These are phyloP conservation scores for Sweltsa coloradensis DNA, from an alignment of 1,140 invertebrate species.

Conservation along the genomic window DNA sequence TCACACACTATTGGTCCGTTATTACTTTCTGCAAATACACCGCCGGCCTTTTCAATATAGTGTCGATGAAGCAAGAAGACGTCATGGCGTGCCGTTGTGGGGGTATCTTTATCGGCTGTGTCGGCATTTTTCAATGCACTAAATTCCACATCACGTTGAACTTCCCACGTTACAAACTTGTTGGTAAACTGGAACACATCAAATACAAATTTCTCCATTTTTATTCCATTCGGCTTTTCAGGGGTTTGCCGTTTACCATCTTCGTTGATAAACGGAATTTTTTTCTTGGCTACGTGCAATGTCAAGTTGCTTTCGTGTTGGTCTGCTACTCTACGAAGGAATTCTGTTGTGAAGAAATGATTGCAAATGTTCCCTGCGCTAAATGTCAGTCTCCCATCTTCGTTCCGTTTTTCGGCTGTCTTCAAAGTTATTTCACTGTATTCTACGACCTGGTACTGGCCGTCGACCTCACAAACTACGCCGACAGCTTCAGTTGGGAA, in stretches of 20 bases:
- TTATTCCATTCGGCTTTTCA: slow-evolving; percentile 84
- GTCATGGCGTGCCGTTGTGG: slow-evolving; percentile 70
- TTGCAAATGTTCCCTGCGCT: slow-evolving; percentile 97
- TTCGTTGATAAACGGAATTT: slow-evolving; percentile 78
- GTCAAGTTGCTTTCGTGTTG: slow-evolving; percentile 59
- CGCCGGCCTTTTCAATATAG: slow-evolving; percentile 77
- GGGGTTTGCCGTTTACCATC: slow-evolving; percentile 62
- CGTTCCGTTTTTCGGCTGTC: slow-evolving; percentile 67
- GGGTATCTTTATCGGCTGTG: slow-evolving; percentile 74
- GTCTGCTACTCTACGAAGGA: slow-evolving; percentile 55
- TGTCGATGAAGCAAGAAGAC: slow-evolving; percentile 69
- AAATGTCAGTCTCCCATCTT: slow-evolving; percentile 73
- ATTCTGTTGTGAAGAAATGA: slow-evolving; percentile 88
- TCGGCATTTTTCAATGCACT: slow-evolving; percentile 94
- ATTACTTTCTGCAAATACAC: slow-evolving; percentile 22
- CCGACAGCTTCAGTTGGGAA: slow-evolving; percentile 88
- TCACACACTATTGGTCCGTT: slow-evolving; percentile 63
- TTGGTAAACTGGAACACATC: slow-evolving; percentile 92
- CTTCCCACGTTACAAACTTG: slow-evolving; percentile 90
- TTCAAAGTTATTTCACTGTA: slow-evolving; percentile 91
- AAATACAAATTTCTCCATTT: slow-evolving; percentile 99
- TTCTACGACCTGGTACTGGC: slow-evolving; percentile 87
- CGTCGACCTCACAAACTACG: slow-evolving; percentile 83
- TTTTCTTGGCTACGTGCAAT: slow-evolving; percentile 94
- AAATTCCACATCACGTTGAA: slow-evolving; percentile 85